Percentiles rank a stretch among this genome's conserved stretches.
Evolutionary conservation across 2,113 vertebrate genomes (phyloP).

Genomic region (Daphoenositta chrysoptera): DNA sequence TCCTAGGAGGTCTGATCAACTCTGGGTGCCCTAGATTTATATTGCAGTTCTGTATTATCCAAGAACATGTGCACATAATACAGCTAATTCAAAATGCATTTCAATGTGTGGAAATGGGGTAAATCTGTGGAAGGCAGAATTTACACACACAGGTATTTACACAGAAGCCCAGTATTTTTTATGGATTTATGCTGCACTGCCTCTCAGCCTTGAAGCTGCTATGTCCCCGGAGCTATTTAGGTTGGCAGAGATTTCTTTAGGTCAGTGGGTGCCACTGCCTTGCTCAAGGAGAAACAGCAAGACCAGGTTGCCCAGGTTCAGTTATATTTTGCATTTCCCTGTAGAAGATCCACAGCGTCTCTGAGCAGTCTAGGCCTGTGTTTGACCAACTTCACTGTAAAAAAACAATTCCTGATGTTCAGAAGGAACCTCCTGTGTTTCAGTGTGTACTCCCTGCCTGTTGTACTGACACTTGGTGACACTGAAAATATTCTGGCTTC

Average conservation of each 20-base stretch:
- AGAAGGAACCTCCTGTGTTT: background rate
- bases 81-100: background rate
- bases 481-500: background rate
- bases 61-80: background rate
- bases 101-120: background rate
- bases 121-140: background rate
- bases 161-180: background rate
- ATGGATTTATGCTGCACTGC: background rate
- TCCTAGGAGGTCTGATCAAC: accelerated
- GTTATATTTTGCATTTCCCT: background rate
- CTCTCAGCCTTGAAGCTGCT: background rate
- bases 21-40: background rate
- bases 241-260: background rate
- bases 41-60: background rate
- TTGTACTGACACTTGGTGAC: background rate
- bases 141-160: background rate
- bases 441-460: background rate
- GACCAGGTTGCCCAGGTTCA: background rate
- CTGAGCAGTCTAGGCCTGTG: background rate
- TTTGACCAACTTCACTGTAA: background rate
- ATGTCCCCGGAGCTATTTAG: background rate
- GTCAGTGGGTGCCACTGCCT: background rate
- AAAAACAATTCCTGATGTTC: background rate
- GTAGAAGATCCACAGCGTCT: background rate
- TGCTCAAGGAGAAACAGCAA: background rate